Evolutionary conservation across 2,888 invertebrate genomes (phyloP).

Genomic region (Elysia crispata): DNA sequence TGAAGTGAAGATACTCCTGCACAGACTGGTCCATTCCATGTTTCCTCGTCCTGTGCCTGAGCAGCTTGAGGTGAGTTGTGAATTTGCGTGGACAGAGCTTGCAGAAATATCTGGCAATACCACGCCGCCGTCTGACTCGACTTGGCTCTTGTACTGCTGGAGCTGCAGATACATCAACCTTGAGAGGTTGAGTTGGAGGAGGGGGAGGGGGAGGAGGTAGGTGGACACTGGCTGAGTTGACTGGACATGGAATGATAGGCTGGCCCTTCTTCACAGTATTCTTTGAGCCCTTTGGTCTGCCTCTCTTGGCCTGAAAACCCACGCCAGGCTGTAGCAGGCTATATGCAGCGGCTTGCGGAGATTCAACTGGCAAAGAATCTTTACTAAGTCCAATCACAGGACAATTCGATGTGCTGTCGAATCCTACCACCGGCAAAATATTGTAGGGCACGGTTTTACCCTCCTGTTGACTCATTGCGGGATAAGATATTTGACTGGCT

Average conservation of each 20-base stretch:
- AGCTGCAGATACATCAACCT: background rate
- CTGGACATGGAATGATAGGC: background rate
- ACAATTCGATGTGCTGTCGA: background rate
- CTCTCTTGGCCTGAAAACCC: conserved; percentile 45
- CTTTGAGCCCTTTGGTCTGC: conserved; percentile 28
- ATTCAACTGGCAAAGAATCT: too few relatives aligned
- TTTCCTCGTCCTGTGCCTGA: conserved; percentile 29
- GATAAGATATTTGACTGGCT: background rate
- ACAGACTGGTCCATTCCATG: conserved; percentile 44
- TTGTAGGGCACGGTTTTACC: background rate
- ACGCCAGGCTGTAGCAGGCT: conserved; percentile 40
- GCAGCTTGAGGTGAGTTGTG: conserved; percentile 28
- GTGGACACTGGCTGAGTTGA: background rate
- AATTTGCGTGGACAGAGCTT: conserved; percentile 40
- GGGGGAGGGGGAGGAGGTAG: background rate
- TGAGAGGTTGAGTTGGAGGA: background rate
- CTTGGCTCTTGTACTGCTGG: background rate
- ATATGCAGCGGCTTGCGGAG: background rate
- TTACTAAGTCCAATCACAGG: too few relatives aligned
- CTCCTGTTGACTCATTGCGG: background rate
- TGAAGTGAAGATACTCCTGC: conserved; percentile 43
- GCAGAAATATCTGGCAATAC: conserved; percentile 24
- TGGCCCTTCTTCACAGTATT: background rate
- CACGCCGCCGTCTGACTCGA: too few relatives aligned
- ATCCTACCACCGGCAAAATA: background rate